Evolutionary conservation across 2,888 invertebrate species (phyloP).

Genomic region (Torymus aiolomorphi): DNA sequence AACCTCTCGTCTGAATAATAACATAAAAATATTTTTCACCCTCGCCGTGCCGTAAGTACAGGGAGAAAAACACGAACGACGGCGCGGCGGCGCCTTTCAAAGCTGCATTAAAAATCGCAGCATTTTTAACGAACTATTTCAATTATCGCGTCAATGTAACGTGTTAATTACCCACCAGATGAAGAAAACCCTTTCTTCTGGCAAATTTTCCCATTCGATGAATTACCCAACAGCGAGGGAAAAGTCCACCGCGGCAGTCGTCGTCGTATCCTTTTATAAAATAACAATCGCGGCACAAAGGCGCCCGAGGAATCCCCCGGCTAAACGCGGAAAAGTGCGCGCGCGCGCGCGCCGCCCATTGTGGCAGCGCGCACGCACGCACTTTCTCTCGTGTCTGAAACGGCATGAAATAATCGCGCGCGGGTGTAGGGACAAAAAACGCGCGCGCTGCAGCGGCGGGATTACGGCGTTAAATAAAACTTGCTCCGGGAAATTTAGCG

Average conservation of each 20-base stretch:
- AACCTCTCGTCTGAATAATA: no score
- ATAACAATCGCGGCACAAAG: constrained; percentile 29
- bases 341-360: constrained; percentile 22
- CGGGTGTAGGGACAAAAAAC: neutral
- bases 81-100: no score
- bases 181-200: constrained; percentile 3
- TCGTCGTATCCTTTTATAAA: constrained; percentile 7
- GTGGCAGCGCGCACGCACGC: constrained; percentile 3
- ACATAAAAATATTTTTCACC: no score
- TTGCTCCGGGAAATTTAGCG: no score
- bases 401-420: neutral
- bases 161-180: no score
- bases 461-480: neutral
- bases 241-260: neutral
- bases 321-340: constrained; percentile 14
- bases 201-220: constrained; percentile 49
- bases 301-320: neutral
- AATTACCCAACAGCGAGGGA: constrained; percentile 39
- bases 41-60: no score
- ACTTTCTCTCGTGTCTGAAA: constrained; percentile 25
- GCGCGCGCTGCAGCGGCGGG: neutral
- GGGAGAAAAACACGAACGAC: no score
- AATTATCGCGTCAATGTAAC: no score
- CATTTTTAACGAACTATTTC: no score
- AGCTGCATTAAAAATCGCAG: no score